phyloP scores from a whole-genome alignment of 2,888 invertebrate genomes.

The Melanotus villosus region DNA sequence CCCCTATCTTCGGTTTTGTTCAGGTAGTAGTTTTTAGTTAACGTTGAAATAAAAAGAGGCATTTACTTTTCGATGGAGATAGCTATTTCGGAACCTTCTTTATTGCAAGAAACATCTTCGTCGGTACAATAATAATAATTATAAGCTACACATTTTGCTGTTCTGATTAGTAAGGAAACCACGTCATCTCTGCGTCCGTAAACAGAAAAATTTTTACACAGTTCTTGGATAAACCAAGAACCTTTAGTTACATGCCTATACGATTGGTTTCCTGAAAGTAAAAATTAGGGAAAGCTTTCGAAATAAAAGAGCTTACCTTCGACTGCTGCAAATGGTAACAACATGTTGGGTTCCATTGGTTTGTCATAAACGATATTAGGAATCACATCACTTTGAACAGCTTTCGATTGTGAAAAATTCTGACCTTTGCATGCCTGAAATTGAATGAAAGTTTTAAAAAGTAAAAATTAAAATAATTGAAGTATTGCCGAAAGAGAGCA shows the following conservation, averaged over 20 bases:
- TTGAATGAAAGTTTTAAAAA: neutral
- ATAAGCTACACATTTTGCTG: constrained; percentile 61
- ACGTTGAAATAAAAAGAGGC: constrained; percentile 62
- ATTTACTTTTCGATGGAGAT: constrained; percentile 56
- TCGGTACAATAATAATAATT: constrained; percentile 54
- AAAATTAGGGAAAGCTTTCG: neutral
- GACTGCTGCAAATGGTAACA: constrained; percentile 32
- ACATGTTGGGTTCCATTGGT: constrained; percentile 27
- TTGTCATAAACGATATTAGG: constrained; percentile 10
- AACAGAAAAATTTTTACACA: constrained; percentile 60
- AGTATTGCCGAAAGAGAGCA: too few relatives aligned
- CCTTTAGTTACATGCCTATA: constrained; percentile 52
- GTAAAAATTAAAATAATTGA: neutral
- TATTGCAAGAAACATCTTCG: neutral
- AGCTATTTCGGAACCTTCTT: neutral
- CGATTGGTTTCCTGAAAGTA: constrained; percentile 27
- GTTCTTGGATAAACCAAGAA: constrained; percentile 65
- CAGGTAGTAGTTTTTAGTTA: constrained; percentile 61
- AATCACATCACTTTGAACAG: neutral
- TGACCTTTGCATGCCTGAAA: constrained; percentile 63
- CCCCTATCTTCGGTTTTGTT: constrained; percentile 60
- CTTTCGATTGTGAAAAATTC: neutral
- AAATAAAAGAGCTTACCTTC: constrained; percentile 23
- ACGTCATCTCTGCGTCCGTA: constrained; percentile 63
- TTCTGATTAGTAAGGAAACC: constrained; percentile 60